A percentile compares a stretch with the other conserved stretches of the same genome.
These are phyloP conservation scores for Zaprionus africanus DNA, from an alignment of 1,140 invertebrate genomes.

Conservation along the genomic window DNA sequence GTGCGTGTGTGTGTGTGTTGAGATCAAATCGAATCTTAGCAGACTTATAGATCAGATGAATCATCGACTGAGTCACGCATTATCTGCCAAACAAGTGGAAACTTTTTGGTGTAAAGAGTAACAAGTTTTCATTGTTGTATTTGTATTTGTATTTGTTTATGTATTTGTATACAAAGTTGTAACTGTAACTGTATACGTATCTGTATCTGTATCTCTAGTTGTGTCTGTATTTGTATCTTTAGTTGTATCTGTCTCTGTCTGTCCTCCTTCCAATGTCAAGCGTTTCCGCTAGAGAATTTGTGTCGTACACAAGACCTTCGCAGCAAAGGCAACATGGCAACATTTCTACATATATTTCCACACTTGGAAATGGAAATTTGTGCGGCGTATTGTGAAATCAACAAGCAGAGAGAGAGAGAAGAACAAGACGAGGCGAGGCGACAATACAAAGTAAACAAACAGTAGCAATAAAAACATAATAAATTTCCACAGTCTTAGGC, in stretches of 20 bases:
- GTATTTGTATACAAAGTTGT: background rate
- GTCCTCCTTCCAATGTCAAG: slow-evolving; percentile 51
- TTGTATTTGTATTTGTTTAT: background rate
- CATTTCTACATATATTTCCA: slow-evolving; percentile 55
- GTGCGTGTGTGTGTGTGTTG: background rate
- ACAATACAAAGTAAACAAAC: slow-evolving; percentile 28
- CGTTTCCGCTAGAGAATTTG: slow-evolving; percentile 59
- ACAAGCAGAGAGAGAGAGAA: background rate
- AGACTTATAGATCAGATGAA: background rate
- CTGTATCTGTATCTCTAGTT: background rate
- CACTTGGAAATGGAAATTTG: slow-evolving; percentile 48
- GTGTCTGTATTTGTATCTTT: slow-evolving; percentile 5
- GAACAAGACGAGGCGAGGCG: slow-evolving; percentile 22
- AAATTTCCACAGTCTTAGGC: slow-evolving; percentile 26
- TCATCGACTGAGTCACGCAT: background rate
- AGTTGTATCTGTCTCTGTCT: background rate
- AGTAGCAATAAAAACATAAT: slow-evolving; percentile 27
- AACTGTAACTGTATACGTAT: background rate
- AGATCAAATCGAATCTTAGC: background rate
- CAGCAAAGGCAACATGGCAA: slow-evolving; percentile 8
- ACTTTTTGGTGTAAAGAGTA: slow-evolving; percentile 3
- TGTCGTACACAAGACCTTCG: slow-evolving; percentile 52
- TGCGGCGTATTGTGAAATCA: slow-evolving; percentile 56
- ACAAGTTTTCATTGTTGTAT: background rate
- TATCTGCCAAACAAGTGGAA: background rate